These are phyloP conservation scores for Bubalus kerabau DNA, from an alignment of 2,113 vertebrate genomes.

Conservation along the genomic window DNA sequence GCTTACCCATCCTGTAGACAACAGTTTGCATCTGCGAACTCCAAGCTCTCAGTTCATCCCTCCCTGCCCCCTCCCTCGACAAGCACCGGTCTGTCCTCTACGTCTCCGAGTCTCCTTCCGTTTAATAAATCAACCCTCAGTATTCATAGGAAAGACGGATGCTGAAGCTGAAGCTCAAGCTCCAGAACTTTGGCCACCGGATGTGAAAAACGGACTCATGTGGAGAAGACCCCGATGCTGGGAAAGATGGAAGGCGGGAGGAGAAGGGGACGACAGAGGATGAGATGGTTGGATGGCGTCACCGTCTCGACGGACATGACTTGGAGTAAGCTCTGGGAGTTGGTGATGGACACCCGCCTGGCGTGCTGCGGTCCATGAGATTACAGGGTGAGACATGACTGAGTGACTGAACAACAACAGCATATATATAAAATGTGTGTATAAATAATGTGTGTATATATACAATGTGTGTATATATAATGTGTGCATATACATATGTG, in stretches of 20 bases:
- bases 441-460: not conserved
- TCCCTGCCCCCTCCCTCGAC: not conserved
- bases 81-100: accelerated
- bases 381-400: accelerated
- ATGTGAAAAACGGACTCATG: accelerated
- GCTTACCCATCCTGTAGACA: not conserved
- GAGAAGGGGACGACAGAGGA: not conserved
- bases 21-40: no score
- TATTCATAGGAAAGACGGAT: not conserved
- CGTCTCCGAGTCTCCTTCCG: not conserved
- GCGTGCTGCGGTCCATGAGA: accelerated
- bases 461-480: not conserved
- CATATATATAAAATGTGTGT: not conserved
- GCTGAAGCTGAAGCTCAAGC: not conserved
- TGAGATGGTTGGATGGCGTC: not conserved
- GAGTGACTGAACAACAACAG: accelerated
- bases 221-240: not conserved
- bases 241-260: accelerated
- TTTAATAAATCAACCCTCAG: not conserved
- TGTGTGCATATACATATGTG: no score
- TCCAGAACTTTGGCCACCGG: not conserved
- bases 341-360: not conserved
- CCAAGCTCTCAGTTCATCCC: not conserved
- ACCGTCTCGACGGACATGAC: accelerated
- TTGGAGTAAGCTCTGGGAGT: accelerated